A percentile compares a stretch with the other conserved stretches of the same genome.
phyloP scores from a whole-genome alignment of 2,888 invertebrate genomes.

The Cataglyphis rosenhaueri region DNA sequence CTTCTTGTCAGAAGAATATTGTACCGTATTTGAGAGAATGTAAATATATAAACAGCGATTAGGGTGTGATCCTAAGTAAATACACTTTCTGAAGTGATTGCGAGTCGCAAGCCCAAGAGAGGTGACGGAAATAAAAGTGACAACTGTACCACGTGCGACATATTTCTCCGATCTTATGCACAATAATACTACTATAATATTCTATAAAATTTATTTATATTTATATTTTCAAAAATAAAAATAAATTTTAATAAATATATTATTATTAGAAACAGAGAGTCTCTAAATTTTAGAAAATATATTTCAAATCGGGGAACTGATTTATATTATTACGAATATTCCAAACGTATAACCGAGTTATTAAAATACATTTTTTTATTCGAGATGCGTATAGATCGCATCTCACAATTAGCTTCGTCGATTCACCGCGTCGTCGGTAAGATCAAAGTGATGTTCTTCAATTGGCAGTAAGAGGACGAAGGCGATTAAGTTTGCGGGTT shows the following conservation, averaged over 20 bases:
- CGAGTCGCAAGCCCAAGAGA: constrained; percentile 44
- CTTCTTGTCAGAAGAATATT: constrained; percentile 30
- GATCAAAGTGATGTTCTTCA: constrained; percentile 69
- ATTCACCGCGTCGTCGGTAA: constrained; percentile 66
- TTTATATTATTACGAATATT: neutral
- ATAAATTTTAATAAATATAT: constrained; percentile 52
- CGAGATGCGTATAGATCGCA: neutral
- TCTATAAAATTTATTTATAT: neutral
- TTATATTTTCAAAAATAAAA: constrained; percentile 19
- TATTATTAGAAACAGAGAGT: neutral
- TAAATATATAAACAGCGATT: constrained; percentile 73
- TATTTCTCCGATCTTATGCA: neutral
- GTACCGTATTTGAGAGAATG: constrained; percentile 43
- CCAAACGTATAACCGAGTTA: neutral
- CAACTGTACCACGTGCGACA: constrained; percentile 61
- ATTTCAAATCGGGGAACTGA: neutral
- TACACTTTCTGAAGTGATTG: constrained; percentile 52
- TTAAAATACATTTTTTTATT: neutral
- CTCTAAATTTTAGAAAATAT: neutral
- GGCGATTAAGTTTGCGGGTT: constrained; percentile 68
- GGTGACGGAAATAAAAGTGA: constrained; percentile 65
- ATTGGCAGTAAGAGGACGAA: constrained; percentile 51
- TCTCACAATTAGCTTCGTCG: constrained; percentile 35
- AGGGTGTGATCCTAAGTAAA: constrained; percentile 72
- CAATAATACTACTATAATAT: neutral